These are phyloP conservation scores for Nymphalis urticae DNA, from an alignment of 2,888 invertebrate genomes.

Conservation along the genomic window DNA sequence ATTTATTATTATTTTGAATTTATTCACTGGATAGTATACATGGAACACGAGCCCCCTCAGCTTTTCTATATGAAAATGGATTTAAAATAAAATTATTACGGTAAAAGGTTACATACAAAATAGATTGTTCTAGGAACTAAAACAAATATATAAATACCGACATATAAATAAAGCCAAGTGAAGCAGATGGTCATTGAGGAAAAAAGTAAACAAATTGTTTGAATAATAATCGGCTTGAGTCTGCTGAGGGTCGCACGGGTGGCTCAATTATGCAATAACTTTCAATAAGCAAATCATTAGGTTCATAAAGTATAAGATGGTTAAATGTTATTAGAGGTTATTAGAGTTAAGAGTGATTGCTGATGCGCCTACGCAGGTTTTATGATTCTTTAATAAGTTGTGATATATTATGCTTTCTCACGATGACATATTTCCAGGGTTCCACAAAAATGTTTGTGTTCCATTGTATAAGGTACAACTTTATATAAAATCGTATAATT, in stretches of 20 bases:
- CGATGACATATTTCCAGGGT: neutral
- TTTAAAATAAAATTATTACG: too few relatives aligned
- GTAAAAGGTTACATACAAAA: too few relatives aligned
- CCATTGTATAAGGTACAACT: too few relatives aligned
- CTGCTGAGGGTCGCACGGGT: constrained; percentile 70
- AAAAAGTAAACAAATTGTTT: constrained; percentile 71
- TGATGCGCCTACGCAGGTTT: constrained; percentile 31
- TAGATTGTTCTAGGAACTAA: neutral
- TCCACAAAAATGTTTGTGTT: too few relatives aligned
- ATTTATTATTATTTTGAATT: too few relatives aligned
- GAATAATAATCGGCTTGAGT: constrained; percentile 59
- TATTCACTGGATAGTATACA: too few relatives aligned
- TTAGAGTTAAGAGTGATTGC: constrained; percentile 35
- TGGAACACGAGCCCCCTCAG: too few relatives aligned
- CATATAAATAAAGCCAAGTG: constrained; percentile 49
- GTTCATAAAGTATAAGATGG: constrained; percentile 40
- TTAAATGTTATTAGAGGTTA: constrained; percentile 39
- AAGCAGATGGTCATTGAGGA: constrained; percentile 69
- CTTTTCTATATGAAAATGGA: too few relatives aligned
- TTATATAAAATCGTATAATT: too few relatives aligned
- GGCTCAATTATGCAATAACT: constrained; percentile 78
- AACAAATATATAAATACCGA: constrained; percentile 48
- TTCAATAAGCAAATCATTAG: constrained; percentile 65
- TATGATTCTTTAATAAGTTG: constrained; percentile 26
- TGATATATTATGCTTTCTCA: constrained; percentile 17